Percentiles rank a stretch among this genome's conserved stretches.
These are phyloP conservation scores for Hiodon tergisus DNA, from an alignment of 2,113 vertebrate species.

Conservation along the genomic window DNA sequence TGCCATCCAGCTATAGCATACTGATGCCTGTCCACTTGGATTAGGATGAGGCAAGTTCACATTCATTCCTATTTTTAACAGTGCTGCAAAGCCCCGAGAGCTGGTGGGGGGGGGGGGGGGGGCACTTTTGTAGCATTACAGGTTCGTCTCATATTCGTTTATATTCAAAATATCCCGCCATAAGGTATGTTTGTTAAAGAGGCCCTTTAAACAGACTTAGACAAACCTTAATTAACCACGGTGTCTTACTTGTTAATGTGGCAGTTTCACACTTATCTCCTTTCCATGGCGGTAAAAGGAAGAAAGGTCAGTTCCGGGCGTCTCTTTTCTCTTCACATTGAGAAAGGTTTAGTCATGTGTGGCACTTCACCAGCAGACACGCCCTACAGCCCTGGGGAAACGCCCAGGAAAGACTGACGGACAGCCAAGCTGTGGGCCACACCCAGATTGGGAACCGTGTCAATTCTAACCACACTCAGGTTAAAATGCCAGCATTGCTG, in stretches of 20 bases:
- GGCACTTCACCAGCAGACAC: no score
- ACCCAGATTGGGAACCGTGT: no score
- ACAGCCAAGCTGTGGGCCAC: no score
- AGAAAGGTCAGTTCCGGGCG: neutral
- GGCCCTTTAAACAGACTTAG: slow-evolving; percentile 15
- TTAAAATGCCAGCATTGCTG: no score
- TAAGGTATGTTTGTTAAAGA: slow-evolving; percentile 17
- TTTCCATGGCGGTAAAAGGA: slow-evolving; percentile 7
- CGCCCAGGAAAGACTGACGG: no score
- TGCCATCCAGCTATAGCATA: slow-evolving; percentile 40
- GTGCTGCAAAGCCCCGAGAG: slow-evolving; percentile 13
- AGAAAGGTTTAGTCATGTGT: neutral
- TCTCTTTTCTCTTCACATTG: neutral
- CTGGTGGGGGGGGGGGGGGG: neutral
- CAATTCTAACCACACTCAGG: no score
- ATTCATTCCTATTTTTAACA: slow-evolving; percentile 30
- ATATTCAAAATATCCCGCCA: slow-evolving; percentile 19
- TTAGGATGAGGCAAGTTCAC: slow-evolving; percentile 45
- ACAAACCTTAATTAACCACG: slow-evolving; percentile 24
- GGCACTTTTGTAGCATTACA: slow-evolving; percentile 23
- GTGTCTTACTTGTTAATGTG: slow-evolving; percentile 17
- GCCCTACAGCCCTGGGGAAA: no score
- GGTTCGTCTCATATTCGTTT: slow-evolving; percentile 19
- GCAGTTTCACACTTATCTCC: slow-evolving; percentile 17
- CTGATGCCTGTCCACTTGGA: slow-evolving; percentile 52